Evolutionary conservation across 2,113 vertebrate genomes (phyloP).

Genomic region (Australoheros scitulus): DNA sequence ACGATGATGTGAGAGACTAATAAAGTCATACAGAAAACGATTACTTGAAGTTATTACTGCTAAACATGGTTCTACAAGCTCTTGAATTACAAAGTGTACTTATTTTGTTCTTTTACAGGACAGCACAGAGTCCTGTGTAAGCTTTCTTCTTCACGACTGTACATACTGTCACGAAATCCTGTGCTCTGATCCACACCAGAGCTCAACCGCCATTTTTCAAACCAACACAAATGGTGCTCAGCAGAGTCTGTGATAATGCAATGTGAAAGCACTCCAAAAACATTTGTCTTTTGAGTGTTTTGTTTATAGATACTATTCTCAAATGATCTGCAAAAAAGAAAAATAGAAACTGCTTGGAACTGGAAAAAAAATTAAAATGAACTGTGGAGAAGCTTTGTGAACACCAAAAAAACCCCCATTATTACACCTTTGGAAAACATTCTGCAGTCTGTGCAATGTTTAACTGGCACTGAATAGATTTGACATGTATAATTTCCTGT

Average conservation of each 20-base stretch:
- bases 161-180: neutral
- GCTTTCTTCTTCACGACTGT: neutral
- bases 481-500: neutral
- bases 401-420: rapidly evolving
- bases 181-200: neutral
- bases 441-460: neutral
- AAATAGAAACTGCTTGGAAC: neutral
- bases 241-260: neutral
- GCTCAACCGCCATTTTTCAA: neutral
- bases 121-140: neutral
- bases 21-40: neutral
- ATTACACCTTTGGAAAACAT: neutral
- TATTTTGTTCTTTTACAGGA: too few relatives aligned
- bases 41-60: neutral
- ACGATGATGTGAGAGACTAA: neutral
- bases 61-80: neutral
- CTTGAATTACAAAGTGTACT: neutral
- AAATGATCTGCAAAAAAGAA: neutral
- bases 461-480: neutral
- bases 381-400: neutral
- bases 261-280: neutral
- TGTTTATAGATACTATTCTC: neutral
- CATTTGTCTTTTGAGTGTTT: neutral
- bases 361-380: neutral
- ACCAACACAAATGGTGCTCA: neutral